phyloP scores from a whole-genome alignment of 2,113 vertebrate genomes.

The Python bivittatus region DNA sequence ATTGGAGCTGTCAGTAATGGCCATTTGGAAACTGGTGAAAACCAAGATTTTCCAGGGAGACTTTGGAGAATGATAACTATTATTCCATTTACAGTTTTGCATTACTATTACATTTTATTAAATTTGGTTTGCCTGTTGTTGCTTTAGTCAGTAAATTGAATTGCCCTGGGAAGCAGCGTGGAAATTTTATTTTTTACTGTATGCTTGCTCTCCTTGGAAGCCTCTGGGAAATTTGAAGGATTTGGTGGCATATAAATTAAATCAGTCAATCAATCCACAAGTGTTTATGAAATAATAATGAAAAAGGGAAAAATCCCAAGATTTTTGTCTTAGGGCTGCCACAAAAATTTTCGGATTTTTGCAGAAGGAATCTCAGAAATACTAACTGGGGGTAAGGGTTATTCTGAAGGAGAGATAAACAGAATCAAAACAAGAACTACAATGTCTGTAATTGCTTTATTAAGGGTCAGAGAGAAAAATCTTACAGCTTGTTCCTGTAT shows the following conservation, averaged over 20 bases:
- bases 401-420: not conserved
- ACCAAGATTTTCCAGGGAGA: not conserved
- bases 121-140: not conserved
- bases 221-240: not conserved
- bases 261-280: not conserved
- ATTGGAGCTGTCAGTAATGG: not conserved
- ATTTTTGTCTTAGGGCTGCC: not conserved
- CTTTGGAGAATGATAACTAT: not conserved
- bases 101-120: not conserved
- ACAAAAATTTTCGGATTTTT: not conserved
- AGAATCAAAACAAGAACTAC: not conserved
- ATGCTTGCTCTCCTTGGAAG: not conserved
- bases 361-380: not conserved
- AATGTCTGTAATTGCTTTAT: not conserved
- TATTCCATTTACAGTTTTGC: not conserved
- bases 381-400: not conserved
- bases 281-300: too few relatives aligned
- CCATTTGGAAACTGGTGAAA: not conserved
- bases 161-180: not conserved
- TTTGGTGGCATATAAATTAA: not conserved
- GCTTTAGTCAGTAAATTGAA: not conserved
- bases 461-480: not conserved
- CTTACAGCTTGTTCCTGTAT: not conserved
- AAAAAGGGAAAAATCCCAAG: too few relatives aligned
- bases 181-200: not conserved